These are phyloP conservation scores for Zaprionus davidi DNA, from an alignment of 1,140 invertebrate genomes.

Conservation along the genomic window DNA sequence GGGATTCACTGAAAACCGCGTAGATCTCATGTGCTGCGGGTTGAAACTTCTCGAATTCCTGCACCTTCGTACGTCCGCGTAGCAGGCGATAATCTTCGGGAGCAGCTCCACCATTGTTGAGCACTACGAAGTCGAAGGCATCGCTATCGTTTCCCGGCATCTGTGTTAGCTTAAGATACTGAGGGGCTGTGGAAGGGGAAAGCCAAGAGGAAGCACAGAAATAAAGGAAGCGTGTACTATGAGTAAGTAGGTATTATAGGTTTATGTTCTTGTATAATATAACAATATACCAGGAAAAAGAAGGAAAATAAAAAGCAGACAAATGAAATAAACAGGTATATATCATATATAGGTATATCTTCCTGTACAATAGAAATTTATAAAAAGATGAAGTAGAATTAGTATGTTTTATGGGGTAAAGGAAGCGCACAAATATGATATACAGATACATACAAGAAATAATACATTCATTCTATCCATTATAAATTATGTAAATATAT, in stretches of 20 bases:
- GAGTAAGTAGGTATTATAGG: background rate
- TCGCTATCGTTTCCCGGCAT: constrained; percentile 47
- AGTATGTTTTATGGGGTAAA: too few species aligned
- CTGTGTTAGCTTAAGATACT: constrained; percentile 45
- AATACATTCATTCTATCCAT: too few species aligned
- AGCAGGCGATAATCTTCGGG: constrained; percentile 44
- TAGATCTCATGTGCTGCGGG: constrained; percentile 77
- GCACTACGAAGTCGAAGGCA: constrained; percentile 55
- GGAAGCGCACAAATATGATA: too few species aligned
- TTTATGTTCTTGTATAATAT: background rate
- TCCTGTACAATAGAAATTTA: background rate
- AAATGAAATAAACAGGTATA: background rate
- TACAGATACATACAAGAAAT: too few species aligned
- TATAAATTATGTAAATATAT: background rate
- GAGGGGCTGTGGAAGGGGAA: constrained; percentile 28
- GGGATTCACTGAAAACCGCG: constrained; percentile 59
- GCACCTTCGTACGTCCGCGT: constrained; percentile 48
- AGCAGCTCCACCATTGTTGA: constrained; percentile 43
- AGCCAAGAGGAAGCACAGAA: too few species aligned
- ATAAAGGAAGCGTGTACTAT: background rate
- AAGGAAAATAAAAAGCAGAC: background rate
- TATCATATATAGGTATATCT: background rate
- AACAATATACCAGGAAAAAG: too few species aligned
- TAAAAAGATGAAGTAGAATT: too few species aligned
- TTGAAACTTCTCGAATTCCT: constrained; percentile 84